Percentiles rank a stretch among this genome's conserved stretches.
Conservation (phyloP, 2,888 invertebrate genomes). For the Digitonthophagus gazella region DNA sequence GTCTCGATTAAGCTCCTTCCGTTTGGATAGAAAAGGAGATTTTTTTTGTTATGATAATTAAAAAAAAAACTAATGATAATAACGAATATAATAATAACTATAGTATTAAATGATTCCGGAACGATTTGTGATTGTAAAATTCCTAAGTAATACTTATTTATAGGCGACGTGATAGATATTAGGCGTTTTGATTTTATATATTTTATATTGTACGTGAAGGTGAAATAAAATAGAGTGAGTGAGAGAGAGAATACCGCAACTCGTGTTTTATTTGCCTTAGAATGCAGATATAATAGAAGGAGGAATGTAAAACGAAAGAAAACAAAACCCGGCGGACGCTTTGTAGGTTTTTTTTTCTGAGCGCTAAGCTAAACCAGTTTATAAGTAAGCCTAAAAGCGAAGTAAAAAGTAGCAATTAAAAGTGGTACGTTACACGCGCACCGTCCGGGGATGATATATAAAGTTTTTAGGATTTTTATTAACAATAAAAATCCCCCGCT, state of each 20-base stretch:
- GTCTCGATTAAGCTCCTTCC: not conserved
- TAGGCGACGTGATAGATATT: slow-evolving; percentile 3
- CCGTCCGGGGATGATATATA: slow-evolving; percentile 5
- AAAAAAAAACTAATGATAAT: not conserved
- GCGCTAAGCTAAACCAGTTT: slow-evolving; percentile 23
- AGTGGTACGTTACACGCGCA: slow-evolving; percentile 3
- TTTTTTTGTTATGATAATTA: slow-evolving; percentile 1
- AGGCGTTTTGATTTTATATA: slow-evolving; percentile 14
- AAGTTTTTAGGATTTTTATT: slow-evolving; percentile 2
- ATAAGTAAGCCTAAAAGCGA: slow-evolving; percentile 18
- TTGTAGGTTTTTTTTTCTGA: slow-evolving; percentile 16
- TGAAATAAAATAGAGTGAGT: slow-evolving; percentile 5
- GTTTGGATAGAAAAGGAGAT: not conserved
- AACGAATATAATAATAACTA: slow-evolving; percentile 3
- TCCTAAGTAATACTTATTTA: slow-evolving; percentile 5
- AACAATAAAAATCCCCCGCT: slow-evolving; percentile 6
- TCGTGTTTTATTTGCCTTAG: slow-evolving; percentile 21
- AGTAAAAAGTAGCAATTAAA: slow-evolving; percentile 15
- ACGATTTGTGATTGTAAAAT: slow-evolving; percentile 10
- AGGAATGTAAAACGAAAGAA: slow-evolving; percentile 21
- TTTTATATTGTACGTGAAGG: slow-evolving; percentile 10
- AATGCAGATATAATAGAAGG: slow-evolving; percentile 19
- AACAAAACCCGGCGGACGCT: slow-evolving; percentile 20
- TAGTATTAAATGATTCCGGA: slow-evolving; percentile 7
- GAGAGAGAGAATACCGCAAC: not conserved